A percentile compares a stretch with the other conserved stretches of the same genome.
These are phyloP conservation scores for Catocala sponsa DNA, from an alignment of 2,888 invertebrate species.

Conservation along the genomic window DNA sequence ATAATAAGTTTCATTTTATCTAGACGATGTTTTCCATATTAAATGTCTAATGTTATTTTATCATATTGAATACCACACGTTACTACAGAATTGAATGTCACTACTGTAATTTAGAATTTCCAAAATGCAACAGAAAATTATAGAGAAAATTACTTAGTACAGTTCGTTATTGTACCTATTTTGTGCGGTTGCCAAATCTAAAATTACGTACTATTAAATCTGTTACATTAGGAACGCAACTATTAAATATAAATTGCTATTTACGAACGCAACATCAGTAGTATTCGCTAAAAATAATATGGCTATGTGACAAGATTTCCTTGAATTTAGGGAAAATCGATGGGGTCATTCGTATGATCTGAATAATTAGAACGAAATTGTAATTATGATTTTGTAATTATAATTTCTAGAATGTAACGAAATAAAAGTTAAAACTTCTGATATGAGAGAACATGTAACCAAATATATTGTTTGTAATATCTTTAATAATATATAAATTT, in stretches of 20 bases:
- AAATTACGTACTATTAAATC: conserved; percentile 18
- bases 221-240: conserved; percentile 28
- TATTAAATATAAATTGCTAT: conserved; percentile 17
- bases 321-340: not conserved
- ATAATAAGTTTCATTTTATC: too few relatives aligned
- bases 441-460: too few relatives aligned
- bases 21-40: too few relatives aligned
- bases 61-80: too few relatives aligned
- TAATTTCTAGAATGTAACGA: too few relatives aligned
- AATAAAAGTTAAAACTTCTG: too few relatives aligned
- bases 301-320: conserved; percentile 14
- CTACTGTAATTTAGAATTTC: not conserved
- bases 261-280: conserved; percentile 36
- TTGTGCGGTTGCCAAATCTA: conserved; percentile 17
- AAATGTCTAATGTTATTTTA: too few relatives aligned
- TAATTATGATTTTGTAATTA: too few relatives aligned
- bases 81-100: not conserved
- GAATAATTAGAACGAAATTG: too few relatives aligned
- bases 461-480: too few relatives aligned
- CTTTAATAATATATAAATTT: too few relatives aligned
- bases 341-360: not conserved
- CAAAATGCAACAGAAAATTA: not conserved
- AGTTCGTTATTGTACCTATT: not conserved
- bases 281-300: conserved; percentile 19
- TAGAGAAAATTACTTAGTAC: not conserved